These are phyloP conservation scores for Drosophila teissieri DNA, from an alignment of 1,140 invertebrate genomes.

Conservation along the genomic window DNA sequence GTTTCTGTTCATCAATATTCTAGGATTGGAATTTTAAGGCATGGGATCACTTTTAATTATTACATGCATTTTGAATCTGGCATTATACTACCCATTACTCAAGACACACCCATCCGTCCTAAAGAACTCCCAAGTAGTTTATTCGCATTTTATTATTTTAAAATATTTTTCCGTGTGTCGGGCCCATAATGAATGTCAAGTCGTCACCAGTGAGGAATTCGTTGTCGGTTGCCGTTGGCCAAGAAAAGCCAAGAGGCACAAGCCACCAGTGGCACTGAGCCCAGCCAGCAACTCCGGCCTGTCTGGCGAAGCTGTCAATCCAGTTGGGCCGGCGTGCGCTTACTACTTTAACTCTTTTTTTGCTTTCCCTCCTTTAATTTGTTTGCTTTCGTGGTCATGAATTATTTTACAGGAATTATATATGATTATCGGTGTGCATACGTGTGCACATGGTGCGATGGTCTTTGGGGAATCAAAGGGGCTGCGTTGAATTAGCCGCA, in stretches of 20 bases:
- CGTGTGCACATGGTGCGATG: constrained; percentile 1
- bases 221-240: constrained; percentile 46
- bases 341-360: constrained; percentile 37
- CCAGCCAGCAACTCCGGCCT: constrained; percentile 52
- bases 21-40: too few species aligned
- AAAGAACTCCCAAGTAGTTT: too few species aligned
- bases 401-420: constrained; percentile 75
- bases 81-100: too few species aligned
- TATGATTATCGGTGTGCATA: constrained; percentile 57
- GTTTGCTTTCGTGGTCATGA: constrained; percentile 54
- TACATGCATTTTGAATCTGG: too few species aligned
- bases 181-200: constrained; percentile 62
- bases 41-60: too few species aligned
- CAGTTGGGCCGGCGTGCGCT: constrained; percentile 55
- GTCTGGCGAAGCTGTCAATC: constrained; percentile 78
- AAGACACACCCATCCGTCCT: too few species aligned
- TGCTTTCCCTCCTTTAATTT: constrained; percentile 37
- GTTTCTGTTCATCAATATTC: too few species aligned
- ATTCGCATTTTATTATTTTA: background rate
- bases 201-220: constrained; percentile 74
- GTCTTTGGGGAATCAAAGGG: constrained; percentile 17
- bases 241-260: constrained; percentile 36
- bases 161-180: constrained; percentile 3
- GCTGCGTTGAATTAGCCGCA: constrained; percentile 20
- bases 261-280: constrained; percentile 29